Base-by-base conservation (phyloP, 2,113 vertebrate genomes). In the Salvelinus fontinalis region DNA sequence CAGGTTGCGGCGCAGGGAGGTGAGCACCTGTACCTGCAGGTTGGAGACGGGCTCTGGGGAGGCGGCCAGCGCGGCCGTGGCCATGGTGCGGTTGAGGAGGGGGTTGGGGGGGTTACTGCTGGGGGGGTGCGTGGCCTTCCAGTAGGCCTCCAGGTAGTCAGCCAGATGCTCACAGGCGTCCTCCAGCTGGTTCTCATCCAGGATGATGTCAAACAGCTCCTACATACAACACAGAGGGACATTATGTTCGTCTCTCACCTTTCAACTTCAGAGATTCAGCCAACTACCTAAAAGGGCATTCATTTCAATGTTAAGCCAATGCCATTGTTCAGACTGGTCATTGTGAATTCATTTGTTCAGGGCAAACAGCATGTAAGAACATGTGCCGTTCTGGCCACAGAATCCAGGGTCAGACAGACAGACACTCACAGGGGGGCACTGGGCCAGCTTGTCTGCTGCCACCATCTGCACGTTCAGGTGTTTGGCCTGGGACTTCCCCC, bases 11-110 rank as follows among this genome's bases (percentile, higher is more conserved):
- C 96, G 95, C 90, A 98, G 96, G 13, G 97, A 98, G 89, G 97
- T 98, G 88, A 98, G 96, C 91, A 98, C 97, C 92, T 98, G 97
- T 98, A 98, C 97, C 97, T 99, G 97, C 90, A 98, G 96, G 93
- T 98, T 99, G 93, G 97, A 99, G 93, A 99, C 96, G 5, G 97
- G 97, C 85, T 97, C 97, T 0, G 97, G 97, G 83, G 97, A 98
- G 89, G 96, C 89, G 48, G 97, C 96, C 87, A 98, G 90, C n/a
- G 97, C 97, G 0, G 97, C 96, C 0, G 96, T 96, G 78, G 96
- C 97, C 95, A 98, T 96, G 89, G 97, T 98, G 79, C 97, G 96
- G 91, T 95, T 98, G 65, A 98, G 95, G 89, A 98, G 92, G 1
- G 97, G 97, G 88, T 98, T 98, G 78, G 97, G 97, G 0, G 97